Percentiles rank a stretch among this genome's conserved stretches.
These are phyloP conservation scores for Plagodis dolabraria DNA, from an alignment of 2,888 invertebrate species.

Conservation along the genomic window DNA sequence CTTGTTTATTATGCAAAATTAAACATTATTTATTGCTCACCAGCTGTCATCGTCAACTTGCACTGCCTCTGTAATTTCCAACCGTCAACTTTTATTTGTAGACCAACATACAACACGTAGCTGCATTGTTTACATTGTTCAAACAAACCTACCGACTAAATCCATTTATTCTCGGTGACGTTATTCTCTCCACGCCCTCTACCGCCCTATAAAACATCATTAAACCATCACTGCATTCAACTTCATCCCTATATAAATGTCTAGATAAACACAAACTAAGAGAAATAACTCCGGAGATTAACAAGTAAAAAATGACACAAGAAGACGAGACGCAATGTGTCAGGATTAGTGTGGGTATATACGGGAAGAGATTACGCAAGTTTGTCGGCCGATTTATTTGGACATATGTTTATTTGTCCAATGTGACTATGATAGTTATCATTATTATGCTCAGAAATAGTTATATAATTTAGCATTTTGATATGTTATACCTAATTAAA, in stretches of 20 bases:
- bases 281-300: conserved; percentile 55
- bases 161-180: conserved; percentile 6
- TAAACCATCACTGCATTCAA: conserved; percentile 25
- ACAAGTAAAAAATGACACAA: conserved; percentile 59
- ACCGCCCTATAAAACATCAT: conserved; percentile 20
- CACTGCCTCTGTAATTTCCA: too few relatives aligned
- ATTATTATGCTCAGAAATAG: neutral
- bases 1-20: too few relatives aligned
- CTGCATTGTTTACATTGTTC: too few relatives aligned
- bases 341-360: conserved; percentile 48
- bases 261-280: conserved; percentile 54
- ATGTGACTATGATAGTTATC: neutral
- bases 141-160: too few relatives aligned
- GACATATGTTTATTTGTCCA: too few relatives aligned
- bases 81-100: too few relatives aligned
- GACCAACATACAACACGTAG: too few relatives aligned
- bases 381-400: conserved; percentile 3
- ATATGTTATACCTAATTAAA: too few relatives aligned
- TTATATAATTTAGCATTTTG: too few relatives aligned
- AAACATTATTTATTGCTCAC: too few relatives aligned
- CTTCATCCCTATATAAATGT: conserved; percentile 48
- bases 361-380: conserved; percentile 30
- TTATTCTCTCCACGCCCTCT: conserved; percentile 8
- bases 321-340: conserved; percentile 53
- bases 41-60: too few relatives aligned